A percentile compares a stretch with the other conserved stretches of the same genome.
These are phyloP conservation scores for Pentamera pediparva DNA, from an alignment of 53 echinoderm and acorn worm genomes.

Conservation along the genomic window DNA sequence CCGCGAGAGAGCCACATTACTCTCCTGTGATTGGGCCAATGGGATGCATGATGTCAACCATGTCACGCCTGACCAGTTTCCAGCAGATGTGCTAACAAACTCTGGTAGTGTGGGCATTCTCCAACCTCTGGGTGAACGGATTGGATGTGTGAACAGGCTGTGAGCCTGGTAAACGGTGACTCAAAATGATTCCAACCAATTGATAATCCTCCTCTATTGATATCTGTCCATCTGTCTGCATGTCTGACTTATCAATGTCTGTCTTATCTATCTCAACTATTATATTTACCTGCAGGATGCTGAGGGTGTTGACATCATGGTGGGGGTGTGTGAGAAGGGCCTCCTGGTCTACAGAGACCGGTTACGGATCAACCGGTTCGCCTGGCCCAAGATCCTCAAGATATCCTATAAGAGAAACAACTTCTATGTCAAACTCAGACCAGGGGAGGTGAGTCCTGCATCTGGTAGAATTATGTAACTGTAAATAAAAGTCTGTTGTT, in stretches of 20 bases:
- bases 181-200: too few relatives aligned
- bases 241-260: neutral
- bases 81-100: too few relatives aligned
- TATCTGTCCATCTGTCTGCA: neutral
- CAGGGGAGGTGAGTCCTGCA: constrained; percentile 71
- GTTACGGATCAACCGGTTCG: constrained; percentile 98
- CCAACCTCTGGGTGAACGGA: too few relatives aligned
- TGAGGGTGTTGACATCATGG: constrained; percentile 99
- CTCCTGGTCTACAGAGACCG: constrained; percentile 96
- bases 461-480: neutral
- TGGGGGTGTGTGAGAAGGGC: constrained; percentile 96
- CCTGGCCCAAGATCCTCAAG: constrained; percentile 99
- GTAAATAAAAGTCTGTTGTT: neutral
- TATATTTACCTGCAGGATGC: constrained; percentile 84
- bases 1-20: too few relatives aligned
- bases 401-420: constrained; percentile 99
- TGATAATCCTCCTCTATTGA: too few relatives aligned
- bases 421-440: constrained; percentile 99
- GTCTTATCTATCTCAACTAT: neutral
- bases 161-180: too few relatives aligned
- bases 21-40: too few relatives aligned
- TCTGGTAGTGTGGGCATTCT: too few relatives aligned
- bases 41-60: too few relatives aligned
- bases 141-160: too few relatives aligned
- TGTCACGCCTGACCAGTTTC: too few relatives aligned